Evolutionary conservation across 1,140 invertebrate species (phyloP), one percentile per base, ranked within the genome.

Genomic region (Zaprionus africanus): DNA sequence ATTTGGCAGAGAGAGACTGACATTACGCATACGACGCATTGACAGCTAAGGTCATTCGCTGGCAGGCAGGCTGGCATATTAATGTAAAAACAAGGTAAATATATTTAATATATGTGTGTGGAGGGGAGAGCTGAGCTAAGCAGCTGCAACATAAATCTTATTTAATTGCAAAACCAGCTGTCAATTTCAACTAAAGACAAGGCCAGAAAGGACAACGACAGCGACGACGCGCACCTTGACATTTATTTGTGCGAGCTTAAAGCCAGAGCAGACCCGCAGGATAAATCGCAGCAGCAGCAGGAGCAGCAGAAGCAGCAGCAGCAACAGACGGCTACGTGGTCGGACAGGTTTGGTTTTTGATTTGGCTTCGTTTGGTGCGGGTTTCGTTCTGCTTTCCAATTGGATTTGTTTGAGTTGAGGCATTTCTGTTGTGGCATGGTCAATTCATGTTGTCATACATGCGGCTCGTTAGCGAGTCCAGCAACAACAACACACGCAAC

Each of bases 111-210:
- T 26, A 51, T 46, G 49, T 58, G 7, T 31, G 7, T 6, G 4
- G 31, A 7, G 28, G 9, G 2, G 9, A 31, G 9, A 9, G 19
- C n/a, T n/a, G 9, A 51, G 19, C n/a, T 13, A 51, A 43, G 51
- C 72, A 58, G 64, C 65, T 69, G 77, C 65, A 78, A 69, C 74
- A 88, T 88, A 88, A 88, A 88, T 88, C 85, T 88, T 88, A 88
- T 88, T 88, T 88, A 88, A 88, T 88, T 88, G 85, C 81, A 90
- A 76, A 90, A 76, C 85, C 78, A 90, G 62, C 81, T 88, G 85
- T 90, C 85, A 90, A 90, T 90, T 88, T 90, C 69, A 70, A 71
- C 85, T 76, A 88, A 88, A 62, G 68, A 24, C 46, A 51, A 13
- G 19, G 46, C 46, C 75, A 62, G 60, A 73, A 64, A 38, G 46